These are phyloP conservation scores for Camponotus floridanus DNA, from an alignment of 1,140 invertebrate species.

Conservation along the genomic window DNA sequence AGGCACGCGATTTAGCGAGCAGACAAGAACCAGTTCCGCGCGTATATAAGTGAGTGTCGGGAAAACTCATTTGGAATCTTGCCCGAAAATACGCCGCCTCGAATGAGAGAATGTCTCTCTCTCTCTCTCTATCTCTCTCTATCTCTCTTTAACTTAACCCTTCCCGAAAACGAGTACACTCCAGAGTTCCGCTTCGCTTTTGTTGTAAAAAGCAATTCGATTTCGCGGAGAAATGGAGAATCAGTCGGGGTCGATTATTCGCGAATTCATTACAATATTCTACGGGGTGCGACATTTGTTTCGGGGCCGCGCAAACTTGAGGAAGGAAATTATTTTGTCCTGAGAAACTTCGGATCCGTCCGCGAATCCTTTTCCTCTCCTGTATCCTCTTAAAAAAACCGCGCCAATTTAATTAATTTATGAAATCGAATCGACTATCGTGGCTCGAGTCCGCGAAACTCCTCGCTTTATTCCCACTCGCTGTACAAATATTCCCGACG, in stretches of 20 bases:
- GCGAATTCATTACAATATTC: not conserved
- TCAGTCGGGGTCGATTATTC: not conserved
- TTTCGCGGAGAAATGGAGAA: not conserved
- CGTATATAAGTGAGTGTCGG: conserved; percentile 67
- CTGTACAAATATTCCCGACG: too few relatives aligned
- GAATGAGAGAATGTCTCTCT: too few relatives aligned
- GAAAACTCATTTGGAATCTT: conserved; percentile 67
- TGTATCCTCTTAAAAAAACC: too few relatives aligned
- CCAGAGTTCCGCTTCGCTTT: conserved; percentile 11
- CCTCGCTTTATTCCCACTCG: too few relatives aligned
- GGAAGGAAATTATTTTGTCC: not conserved
- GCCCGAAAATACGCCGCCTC: conserved; percentile 61
- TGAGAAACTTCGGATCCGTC: too few relatives aligned
- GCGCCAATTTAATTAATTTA: too few relatives aligned
- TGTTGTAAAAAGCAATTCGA: not conserved
- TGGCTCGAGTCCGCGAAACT: too few relatives aligned
- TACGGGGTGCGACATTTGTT: not conserved
- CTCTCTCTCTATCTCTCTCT: too few relatives aligned
- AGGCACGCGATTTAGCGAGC: conserved; percentile 71
- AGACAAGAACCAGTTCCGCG: conserved; percentile 69
- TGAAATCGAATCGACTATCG: too few relatives aligned
- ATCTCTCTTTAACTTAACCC: not conserved
- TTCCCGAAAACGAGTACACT: not conserved
- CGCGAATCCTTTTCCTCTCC: too few relatives aligned
- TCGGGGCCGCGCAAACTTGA: not conserved